phyloP scores from a whole-genome alignment of 2,113 vertebrate species.

The Pomatorhinus ruficollis region DNA sequence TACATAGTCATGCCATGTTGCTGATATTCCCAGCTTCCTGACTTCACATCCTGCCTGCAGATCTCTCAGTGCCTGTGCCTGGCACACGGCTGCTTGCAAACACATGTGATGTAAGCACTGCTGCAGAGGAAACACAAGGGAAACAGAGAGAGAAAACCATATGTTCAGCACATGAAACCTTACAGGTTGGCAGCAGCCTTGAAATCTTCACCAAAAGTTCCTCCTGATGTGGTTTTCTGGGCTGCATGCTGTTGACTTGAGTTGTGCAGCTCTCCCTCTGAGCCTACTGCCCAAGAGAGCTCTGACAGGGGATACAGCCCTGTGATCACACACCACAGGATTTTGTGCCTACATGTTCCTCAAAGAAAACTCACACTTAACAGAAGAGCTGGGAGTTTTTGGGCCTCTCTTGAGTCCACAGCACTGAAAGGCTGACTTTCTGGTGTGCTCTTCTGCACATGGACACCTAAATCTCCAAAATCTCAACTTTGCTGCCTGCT shows the following conservation, averaged over 20 bases:
- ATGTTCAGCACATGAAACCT: not conserved
- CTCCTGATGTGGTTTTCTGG: not conserved
- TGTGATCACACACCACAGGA: not conserved
- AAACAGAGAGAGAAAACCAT: not conserved
- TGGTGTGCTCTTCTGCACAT: not conserved
- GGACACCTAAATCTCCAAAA: not conserved
- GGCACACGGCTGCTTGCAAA: not conserved
- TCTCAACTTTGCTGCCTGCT: not conserved
- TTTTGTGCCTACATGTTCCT: not conserved
- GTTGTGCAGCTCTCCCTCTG: not conserved
- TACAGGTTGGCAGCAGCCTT: not conserved
- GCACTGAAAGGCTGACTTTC: not conserved
- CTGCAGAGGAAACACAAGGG: not conserved
- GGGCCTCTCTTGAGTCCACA: not conserved
- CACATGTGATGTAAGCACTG: rapidly evolving
- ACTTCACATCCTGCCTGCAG: not conserved
- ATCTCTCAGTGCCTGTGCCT: not conserved
- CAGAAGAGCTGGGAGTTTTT: not conserved
- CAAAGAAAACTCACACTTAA: not conserved
- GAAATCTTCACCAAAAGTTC: not conserved
- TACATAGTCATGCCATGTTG: not conserved
- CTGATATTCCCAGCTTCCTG: not conserved
- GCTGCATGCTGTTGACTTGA: not conserved
- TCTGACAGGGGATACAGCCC: not conserved
- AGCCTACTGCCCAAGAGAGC: not conserved